These are phyloP conservation scores for Deilephila porcellus DNA, from an alignment of 2,888 invertebrate species.

Conservation along the genomic window DNA sequence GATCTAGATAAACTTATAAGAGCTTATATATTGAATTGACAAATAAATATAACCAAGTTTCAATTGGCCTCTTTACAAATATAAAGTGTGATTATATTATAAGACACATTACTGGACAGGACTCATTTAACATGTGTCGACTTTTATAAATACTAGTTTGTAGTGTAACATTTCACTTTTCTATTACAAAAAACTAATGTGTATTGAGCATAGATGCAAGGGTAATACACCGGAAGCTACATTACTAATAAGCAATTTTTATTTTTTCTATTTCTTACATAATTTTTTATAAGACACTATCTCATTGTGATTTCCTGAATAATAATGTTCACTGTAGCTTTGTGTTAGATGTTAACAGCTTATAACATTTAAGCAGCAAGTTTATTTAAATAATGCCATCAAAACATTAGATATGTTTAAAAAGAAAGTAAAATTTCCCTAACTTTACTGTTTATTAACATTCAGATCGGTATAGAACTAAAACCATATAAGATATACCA, in stretches of 20 bases:
- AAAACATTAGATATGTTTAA: constrained; percentile 7
- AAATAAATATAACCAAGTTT: not conserved
- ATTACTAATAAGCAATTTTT: not conserved
- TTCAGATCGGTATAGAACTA: constrained; percentile 37
- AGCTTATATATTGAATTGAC: constrained; percentile 12
- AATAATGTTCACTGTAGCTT: not conserved
- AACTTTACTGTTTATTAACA: constrained; percentile 26
- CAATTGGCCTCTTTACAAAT: not conserved
- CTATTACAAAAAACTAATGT: not conserved
- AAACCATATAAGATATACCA: constrained; percentile 33
- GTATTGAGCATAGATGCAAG: constrained; percentile 11
- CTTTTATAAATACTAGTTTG: not conserved
- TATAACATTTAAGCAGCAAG: not conserved
- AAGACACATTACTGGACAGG: constrained; percentile 12
- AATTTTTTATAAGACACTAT: not conserved
- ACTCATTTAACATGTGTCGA: not conserved
- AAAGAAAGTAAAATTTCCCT: constrained; percentile 29
- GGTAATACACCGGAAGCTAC: not conserved
- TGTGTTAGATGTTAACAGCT: not conserved
- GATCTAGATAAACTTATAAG: constrained; percentile 15
- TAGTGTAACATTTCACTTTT: not conserved
- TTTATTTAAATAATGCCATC: not conserved
- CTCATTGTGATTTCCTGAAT: not conserved
- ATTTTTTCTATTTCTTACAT: not conserved
- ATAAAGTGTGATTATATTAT: not conserved